Evolutionary conservation across 2,113 vertebrate species (phyloP).

Genomic region (Charina bottae): DNA sequence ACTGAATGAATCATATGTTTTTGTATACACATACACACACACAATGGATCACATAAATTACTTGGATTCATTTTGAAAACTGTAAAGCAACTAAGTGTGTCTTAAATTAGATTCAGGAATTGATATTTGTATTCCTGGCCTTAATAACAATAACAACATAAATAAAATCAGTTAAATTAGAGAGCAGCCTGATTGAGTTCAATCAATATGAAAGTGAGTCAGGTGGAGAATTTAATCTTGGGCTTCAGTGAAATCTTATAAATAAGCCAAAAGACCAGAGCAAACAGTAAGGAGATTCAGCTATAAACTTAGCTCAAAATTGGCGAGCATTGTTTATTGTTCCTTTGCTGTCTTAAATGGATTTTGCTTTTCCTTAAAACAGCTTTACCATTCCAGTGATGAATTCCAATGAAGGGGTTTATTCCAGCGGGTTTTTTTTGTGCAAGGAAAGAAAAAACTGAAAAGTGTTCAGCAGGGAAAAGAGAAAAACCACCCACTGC

Average conservation of each 20-base stretch:
- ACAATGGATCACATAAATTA: neutral
- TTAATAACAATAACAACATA: conserved; percentile 73
- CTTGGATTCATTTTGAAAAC: neutral
- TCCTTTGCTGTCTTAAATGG: conserved; percentile 39
- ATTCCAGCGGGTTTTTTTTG: conserved; percentile 42
- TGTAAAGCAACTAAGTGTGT: neutral
- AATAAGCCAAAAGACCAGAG: conserved; percentile 61
- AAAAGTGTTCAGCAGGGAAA: conserved; percentile 25
- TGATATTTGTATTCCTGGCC: conserved; percentile 72
- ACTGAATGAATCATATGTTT: conserved; percentile 39
- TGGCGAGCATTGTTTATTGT: conserved; percentile 40
- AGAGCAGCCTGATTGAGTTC: conserved; percentile 72
- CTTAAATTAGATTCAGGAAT: conserved; percentile 76
- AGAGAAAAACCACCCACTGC: conserved; percentile 22
- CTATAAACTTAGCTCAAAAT: conserved; percentile 52
- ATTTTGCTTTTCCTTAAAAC: conserved; percentile 49
- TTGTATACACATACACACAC: neutral
- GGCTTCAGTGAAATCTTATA: conserved; percentile 70
- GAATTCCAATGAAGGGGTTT: conserved; percentile 51
- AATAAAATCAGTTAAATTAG: conserved; percentile 72
- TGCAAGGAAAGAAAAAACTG: conserved; percentile 32
- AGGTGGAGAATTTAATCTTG: conserved; percentile 72
- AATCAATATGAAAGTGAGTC: conserved; percentile 75
- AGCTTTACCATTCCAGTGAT: conserved; percentile 44
- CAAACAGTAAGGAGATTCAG: conserved; percentile 46